Evolutionary conservation across 2,888 invertebrate genomes (phyloP).

Genomic region (Agrotis clavis): DNA sequence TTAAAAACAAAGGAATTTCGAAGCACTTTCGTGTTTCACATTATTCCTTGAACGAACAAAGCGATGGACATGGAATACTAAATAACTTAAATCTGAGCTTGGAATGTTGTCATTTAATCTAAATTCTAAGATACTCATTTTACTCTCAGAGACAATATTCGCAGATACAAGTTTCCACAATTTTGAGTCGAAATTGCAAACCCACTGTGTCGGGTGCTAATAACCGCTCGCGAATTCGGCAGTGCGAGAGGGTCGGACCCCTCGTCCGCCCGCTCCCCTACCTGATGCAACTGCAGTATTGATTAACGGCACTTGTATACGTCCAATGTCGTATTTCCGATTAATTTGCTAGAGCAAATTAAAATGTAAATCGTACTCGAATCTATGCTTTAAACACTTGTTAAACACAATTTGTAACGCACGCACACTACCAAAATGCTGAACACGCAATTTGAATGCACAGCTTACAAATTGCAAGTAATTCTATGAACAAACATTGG

Average conservation of each 20-base stretch:
- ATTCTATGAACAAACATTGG: slow-evolving; percentile 33
- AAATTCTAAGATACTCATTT: slow-evolving; percentile 28
- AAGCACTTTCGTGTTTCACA: slow-evolving; percentile 31
- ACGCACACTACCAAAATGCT: slow-evolving; percentile 28
- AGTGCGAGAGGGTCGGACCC: slow-evolving; percentile 81
- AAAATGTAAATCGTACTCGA: slow-evolving; percentile 35
- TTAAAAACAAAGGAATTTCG: slow-evolving; percentile 46
- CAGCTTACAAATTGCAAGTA: slow-evolving; percentile 29
- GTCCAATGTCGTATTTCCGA: slow-evolving; percentile 68
- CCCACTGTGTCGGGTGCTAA: slow-evolving; percentile 62
- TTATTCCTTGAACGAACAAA: slow-evolving; percentile 33
- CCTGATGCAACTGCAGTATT: slow-evolving; percentile 86
- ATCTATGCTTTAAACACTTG: slow-evolving; percentile 17
- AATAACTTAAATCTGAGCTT: slow-evolving; percentile 25
- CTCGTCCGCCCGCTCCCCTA: slow-evolving; percentile 73
- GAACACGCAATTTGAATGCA: slow-evolving; percentile 34
- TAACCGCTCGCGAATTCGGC: slow-evolving; percentile 77
- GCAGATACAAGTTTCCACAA: slow-evolving; percentile 25
- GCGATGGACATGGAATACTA: slow-evolving; percentile 50
- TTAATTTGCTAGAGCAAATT: slow-evolving; percentile 53
- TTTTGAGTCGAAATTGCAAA: slow-evolving; percentile 54
- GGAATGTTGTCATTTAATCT: slow-evolving; percentile 19
- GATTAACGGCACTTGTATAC: slow-evolving; percentile 81
- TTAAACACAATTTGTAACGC: slow-evolving; percentile 7
- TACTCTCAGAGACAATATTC: slow-evolving; percentile 18